Conservation (phyloP, 2,113 vertebrate species). For the Takifugu bimaculatus region DNA sequence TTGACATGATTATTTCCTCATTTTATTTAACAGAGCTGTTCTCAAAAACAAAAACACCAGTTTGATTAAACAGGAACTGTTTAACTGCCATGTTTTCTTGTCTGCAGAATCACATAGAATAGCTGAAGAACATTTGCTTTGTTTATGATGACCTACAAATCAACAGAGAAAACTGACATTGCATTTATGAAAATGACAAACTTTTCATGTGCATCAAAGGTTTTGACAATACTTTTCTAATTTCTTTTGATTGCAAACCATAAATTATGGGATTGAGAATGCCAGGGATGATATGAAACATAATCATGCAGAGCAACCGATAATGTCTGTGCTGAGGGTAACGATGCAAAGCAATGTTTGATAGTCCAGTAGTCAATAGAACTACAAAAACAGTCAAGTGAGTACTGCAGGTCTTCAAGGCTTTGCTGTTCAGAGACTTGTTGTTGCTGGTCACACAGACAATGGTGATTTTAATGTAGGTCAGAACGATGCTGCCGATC, state of each 20-base stretch:
- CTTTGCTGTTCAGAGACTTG: constrained; percentile 62
- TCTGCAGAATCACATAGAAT: too few species aligned
- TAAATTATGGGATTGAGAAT: not conserved
- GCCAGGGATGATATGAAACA: not conserved
- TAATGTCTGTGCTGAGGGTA: not conserved
- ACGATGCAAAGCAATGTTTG: not conserved
- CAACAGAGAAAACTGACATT: not conserved
- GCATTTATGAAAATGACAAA: not conserved
- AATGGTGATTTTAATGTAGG: constrained; percentile 53
- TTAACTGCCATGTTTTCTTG: too few species aligned
- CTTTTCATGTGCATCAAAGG: not conserved
- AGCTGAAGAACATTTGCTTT: too few species aligned
- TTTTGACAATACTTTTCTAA: not conserved
- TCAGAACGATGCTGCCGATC: constrained; percentile 50
- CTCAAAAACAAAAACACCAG: too few species aligned
- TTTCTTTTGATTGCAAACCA: not conserved
- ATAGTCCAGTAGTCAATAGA: not conserved
- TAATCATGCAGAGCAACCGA: not conserved
- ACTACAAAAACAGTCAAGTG: constrained; percentile 36
- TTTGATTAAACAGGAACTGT: too few species aligned
- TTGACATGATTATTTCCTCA: too few species aligned
- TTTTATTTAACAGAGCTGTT: too few species aligned
- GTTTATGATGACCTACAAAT: not conserved
- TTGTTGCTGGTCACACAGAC: constrained; percentile 57
- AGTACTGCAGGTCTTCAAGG: constrained; percentile 66